Evolutionary conservation across 2,113 vertebrate genomes (phyloP).

Genomic region (Dasyurus viverrinus): DNA sequence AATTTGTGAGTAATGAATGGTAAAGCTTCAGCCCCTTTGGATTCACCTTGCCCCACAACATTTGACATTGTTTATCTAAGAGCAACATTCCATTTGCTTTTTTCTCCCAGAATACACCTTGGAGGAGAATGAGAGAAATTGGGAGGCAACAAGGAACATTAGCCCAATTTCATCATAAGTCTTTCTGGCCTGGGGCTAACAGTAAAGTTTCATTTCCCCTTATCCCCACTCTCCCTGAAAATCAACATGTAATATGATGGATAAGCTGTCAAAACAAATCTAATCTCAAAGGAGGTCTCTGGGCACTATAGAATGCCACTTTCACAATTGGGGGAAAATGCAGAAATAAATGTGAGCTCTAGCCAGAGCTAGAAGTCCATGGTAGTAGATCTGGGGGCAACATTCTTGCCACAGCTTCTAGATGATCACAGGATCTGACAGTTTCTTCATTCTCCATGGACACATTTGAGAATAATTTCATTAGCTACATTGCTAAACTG

Average conservation of each 20-base stretch:
- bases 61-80: neutral
- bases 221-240: constrained; percentile 82
- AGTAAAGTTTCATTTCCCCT: constrained; percentile 56
- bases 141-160: constrained; percentile 74
- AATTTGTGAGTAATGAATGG: neutral
- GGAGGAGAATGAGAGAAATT: constrained; percentile 68
- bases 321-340: neutral
- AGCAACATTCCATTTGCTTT: neutral
- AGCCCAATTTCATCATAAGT: constrained; percentile 73
- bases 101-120: neutral
- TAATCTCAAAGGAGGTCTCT: constrained; percentile 78
- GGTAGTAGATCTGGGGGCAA: neutral
- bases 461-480: too few species aligned
- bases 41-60: neutral
- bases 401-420: too few species aligned
- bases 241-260: constrained; percentile 82
- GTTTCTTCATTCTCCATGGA: too few species aligned
- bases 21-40: neutral
- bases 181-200: constrained; percentile 77
- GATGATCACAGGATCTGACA: too few species aligned
- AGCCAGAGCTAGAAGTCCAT: neutral
- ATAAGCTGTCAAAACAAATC: constrained; percentile 82
- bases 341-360: neutral
- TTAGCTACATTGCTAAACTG: too few species aligned
- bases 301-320: neutral